Evolutionary conservation across 2,113 vertebrate species (phyloP).

Genomic region (Stigmatopora nigra): DNA sequence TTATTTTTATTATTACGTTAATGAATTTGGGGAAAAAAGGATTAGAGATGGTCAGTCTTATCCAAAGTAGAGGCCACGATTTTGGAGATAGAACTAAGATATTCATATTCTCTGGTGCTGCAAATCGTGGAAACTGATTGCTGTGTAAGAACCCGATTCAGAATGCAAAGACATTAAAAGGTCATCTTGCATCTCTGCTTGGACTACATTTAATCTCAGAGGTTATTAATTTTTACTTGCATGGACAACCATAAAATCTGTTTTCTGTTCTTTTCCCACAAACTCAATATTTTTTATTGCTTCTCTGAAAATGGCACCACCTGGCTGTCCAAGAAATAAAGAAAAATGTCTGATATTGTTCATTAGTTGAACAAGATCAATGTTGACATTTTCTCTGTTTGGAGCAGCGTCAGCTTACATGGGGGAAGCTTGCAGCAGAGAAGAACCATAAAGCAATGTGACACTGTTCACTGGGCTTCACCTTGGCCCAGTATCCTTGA

Average conservation of each 20-base stretch:
- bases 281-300: not conserved
- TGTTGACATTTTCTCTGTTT: constrained; percentile 24
- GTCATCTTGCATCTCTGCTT: not conserved
- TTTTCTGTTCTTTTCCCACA: not conserved
- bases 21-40: no score
- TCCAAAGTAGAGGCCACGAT: no score
- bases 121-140: not conserved
- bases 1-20: no score
- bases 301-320: not conserved
- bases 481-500: constrained; percentile 69
- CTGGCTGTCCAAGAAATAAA: constrained; percentile 2
- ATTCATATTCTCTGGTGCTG: not conserved
- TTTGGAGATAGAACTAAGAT: no score
- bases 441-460: constrained; percentile 56
- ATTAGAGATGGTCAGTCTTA: no score
- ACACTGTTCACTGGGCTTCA: constrained; percentile 57
- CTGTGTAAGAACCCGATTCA: not conserved
- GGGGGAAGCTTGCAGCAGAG: constrained; percentile 24
- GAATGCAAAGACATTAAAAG: not conserved
- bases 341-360: not conserved
- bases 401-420: constrained; percentile 19
- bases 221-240: not conserved
- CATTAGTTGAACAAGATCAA: constrained; percentile 8
- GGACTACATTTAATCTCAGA: not conserved
- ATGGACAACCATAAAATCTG: not conserved